phyloP scores from a whole-genome alignment of 2,888 invertebrate species.

The Nomada hirtipes region DNA sequence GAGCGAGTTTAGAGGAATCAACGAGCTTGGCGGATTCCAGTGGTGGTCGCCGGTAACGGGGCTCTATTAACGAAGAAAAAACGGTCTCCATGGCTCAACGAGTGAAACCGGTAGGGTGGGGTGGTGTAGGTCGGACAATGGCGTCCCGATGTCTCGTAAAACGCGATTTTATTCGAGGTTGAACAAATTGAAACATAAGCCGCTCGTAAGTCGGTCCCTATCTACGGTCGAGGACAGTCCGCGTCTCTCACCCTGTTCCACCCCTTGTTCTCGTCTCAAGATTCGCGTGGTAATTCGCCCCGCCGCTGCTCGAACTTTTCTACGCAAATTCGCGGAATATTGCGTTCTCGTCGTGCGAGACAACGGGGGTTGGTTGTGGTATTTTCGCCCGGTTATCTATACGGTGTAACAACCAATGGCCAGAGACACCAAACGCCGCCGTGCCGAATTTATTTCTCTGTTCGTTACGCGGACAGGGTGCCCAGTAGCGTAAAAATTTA shows the following conservation, averaged over 20 bases:
- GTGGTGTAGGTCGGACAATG: constrained; percentile 42
- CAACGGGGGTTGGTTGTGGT: constrained; percentile 61
- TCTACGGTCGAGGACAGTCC: constrained; percentile 43
- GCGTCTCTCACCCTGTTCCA: constrained; percentile 22
- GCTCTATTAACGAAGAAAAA: constrained; percentile 56
- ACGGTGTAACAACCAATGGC: constrained; percentile 17
- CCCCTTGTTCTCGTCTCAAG: constrained; percentile 9
- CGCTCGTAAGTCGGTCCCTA: constrained; percentile 73
- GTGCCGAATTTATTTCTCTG: constrained; percentile 56
- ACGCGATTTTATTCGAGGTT: constrained; percentile 73
- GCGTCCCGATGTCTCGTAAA: constrained; percentile 71
- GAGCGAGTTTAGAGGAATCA: constrained; percentile 31
- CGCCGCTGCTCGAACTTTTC: constrained; percentile 53
- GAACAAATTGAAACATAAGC: constrained; percentile 77
- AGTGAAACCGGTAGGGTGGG: constrained; percentile 18
- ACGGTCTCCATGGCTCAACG: constrained; percentile 42
- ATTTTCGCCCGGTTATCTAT: constrained; percentile 57
- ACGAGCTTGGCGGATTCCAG: constrained; percentile 1
- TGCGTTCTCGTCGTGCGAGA: constrained; percentile 62
- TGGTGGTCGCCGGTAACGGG: constrained; percentile 36
- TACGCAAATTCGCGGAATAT: constrained; percentile 59
- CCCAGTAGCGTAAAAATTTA: constrained; percentile 61
- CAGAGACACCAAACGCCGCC: constrained; percentile 50
- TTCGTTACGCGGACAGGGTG: constrained; percentile 10
- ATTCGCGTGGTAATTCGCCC: constrained; percentile 46